Evolutionary conservation across 1,140 invertebrate genomes (phyloP), one percentile per base, ranked within the genome.

Genomic region (Panulirus ornatus): DNA sequence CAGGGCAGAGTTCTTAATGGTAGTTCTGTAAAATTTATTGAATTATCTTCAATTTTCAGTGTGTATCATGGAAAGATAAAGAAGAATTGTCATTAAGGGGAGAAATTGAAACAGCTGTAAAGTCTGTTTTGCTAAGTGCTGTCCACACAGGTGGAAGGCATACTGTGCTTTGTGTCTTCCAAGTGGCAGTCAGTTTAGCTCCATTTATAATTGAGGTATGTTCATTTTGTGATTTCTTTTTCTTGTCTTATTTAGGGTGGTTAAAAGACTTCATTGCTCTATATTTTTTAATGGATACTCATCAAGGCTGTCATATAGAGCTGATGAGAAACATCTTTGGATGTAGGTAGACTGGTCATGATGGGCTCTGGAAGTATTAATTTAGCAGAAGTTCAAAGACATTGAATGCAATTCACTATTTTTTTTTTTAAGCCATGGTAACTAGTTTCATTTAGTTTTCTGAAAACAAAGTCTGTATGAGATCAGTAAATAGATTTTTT

Each of bases 131-230:
- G 16, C 1, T 36, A 11, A 27, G 36, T 38, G 84, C 84, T 58
- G 73, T 38, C 8, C 9, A 0, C 30, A 54, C 44, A n/a, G 47
- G 51, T 9, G 51, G 71, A 30, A 70, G 36, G 11, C 38, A 54
- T 9, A 86, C 30, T 44, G 71, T 76, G n/a, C 2, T 54, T 5
- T 44, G 58, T 36, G 71, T 86, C 19, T 86, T 86, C 44, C 70
- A 42, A 16, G 71, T 76, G 30, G 84, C 84, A 38, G 51, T 54
- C 8, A 44, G 16, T 30, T 22, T 86, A 38, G 71, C 84, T 5
- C 44, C 84, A 16, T 51, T 47, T 14, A 16, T 86, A 40, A 54
- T 86, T 16, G 38, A 54, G 84, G 84, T 86, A 34, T 40, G 84
- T 2, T 27, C 1, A 22, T 27, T 42, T 6, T n/a, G 5, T 63